Conservation (phyloP, 2,113 vertebrate genomes). For the Pogona vitticeps region DNA sequence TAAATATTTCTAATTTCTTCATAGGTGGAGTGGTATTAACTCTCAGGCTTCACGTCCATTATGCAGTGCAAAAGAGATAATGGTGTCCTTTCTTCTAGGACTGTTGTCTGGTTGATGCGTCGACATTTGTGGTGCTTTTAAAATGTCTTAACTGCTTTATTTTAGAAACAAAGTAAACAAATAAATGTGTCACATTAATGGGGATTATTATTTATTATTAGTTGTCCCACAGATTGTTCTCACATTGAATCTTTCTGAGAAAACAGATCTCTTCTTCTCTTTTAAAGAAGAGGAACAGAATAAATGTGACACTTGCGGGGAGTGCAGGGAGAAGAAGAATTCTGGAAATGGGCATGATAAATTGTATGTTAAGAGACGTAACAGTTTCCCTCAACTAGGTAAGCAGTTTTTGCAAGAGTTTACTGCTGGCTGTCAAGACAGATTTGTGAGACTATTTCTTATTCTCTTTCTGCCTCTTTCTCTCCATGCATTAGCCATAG, state of each 20-base stretch:
- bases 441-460: conserved; percentile 47
- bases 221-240: conserved; percentile 2
- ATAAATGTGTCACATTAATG: not conserved
- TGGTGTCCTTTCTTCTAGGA: no score
- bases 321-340: not conserved
- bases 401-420: conserved; percentile 35
- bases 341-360: conserved; percentile 41
- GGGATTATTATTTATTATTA: conserved; percentile 22
- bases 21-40: not conserved
- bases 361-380: conserved; percentile 44
- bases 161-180: not conserved
- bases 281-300: conserved; percentile 44
- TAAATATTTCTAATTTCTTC: no score
- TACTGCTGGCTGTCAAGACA: conserved; percentile 42
- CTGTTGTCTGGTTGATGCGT: not conserved
- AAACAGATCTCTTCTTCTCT: conserved; percentile 35
- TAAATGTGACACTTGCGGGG: conserved; percentile 35
- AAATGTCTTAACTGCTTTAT: not conserved
- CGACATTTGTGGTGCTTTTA: conserved; percentile 27
- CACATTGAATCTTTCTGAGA: conserved; percentile 24
- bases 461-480: conserved; percentile 15
- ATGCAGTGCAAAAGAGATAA: no score
- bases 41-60: not conserved
- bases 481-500: conserved; percentile 31
- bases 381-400: conserved; percentile 22